Evolutionary conservation across 2,888 invertebrate genomes (phyloP), one percentile per base, ranked within the genome.

Genomic region (Cyclophora albipunctata): DNA sequence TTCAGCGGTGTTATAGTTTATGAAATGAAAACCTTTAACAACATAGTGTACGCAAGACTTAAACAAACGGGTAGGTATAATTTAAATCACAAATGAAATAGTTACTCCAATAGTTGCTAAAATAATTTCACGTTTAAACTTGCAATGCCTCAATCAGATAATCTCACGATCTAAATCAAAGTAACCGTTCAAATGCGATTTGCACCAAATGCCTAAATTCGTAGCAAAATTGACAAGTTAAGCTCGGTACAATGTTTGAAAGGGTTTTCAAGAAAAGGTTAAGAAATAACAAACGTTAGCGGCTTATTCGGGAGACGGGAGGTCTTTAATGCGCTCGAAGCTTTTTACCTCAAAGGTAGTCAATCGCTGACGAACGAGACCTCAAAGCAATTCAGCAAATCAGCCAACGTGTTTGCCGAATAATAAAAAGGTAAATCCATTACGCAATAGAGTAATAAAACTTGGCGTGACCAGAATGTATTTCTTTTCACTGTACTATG

Each of bases 381-480:
- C 69, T 74, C 73, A 75, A 77, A 75, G 71, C 62, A 62, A 67
- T 68, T 68, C 65, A 58, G 65, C 64, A 63, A 70, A 71, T 68
- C 63, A 71, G 71, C 64, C 63, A 66, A 57, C 59, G 54, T 66
- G 66, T 66, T 69, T 71, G 69, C 63, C 56, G 60, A 69, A 69
- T 65, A 67, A 67, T 60, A 65, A 66, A 68, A 69, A 57, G 59
- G 63, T 58, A 64, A 69, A 69, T 68, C 68, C 62, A 69, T 69
- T 73, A 71, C 60, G 59, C 55, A 63, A 55, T 58, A 61, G 65
- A 63, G 62, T 66, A 66, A 68, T 70, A 66, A 67, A 71, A 63
- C 57, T 66, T 68, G 61, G 68, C 71, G 66, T 69, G 69, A 64
- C 65, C 47, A 49, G 54, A 56, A 60, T 58, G 58, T 64, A 57